Base-by-base conservation (phyloP, 2,888 invertebrate species). In the Mactromeris polynyma region DNA sequence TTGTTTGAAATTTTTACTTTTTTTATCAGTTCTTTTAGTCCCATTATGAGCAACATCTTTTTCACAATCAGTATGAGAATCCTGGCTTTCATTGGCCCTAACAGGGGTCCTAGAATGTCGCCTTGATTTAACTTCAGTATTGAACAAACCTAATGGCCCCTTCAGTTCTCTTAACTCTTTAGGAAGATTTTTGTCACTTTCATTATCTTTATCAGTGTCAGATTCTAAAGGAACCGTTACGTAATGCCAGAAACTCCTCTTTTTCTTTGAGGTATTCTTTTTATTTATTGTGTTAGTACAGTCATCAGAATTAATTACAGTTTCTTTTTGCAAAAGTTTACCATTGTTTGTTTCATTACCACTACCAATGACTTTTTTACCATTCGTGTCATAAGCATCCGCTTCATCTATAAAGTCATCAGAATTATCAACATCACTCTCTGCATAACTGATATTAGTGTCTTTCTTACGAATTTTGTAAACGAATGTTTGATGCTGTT, bases 161-260 rank as follows among this genome's bases (percentile, higher is more conserved):
- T 54, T 54, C 9, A 81, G 58, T 2, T 64, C 40, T 64, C 38
- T 38, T 2, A 64, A n/a, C 40, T 82, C 82, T n/a, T 38, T 64
- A 0, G 82, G 38, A 40, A 40, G 36, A 40, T 21, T 58, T 17
- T 31, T 33, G 21, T 81, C 36, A 81, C 31, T 80, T 17, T 54
- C 54, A 54, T 36, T 33, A 21, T 36, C 36, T 54, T 54, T 81
- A 9, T 54, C 81, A 9, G 19, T 36, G n/a, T 81, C 58, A 9
- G 54, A 58, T 4, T 81, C 81, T 6, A 26, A 9, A n/a, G 26
- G 26, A 64, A 51, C 83, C 21, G 82, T 14, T 11, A 78, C 85
- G 80, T 83, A 89, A 83, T 86, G 79, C 86, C 86, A 89, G 46
- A 73, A 89, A 21, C 51, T 79, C 17, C 46, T 46, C 11, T 21